Evolutionary conservation across 92 coral and sea anemone genomes (phyloP).

Genomic region (Blastomussa wellsi): DNA sequence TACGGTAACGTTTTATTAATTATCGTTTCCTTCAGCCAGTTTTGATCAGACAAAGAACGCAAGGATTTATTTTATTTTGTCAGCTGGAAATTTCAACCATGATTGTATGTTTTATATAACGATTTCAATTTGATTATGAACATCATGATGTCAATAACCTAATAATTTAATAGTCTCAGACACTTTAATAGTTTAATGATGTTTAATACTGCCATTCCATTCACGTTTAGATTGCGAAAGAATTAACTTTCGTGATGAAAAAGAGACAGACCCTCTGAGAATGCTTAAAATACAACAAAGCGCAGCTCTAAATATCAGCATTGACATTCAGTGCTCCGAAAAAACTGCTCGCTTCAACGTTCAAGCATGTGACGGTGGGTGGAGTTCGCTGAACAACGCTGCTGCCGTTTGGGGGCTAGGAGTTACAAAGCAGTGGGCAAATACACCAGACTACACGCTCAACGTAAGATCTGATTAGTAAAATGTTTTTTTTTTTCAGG

Average conservation of each 20-base stretch:
- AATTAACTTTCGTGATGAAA: neutral
- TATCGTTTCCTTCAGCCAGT: no score
- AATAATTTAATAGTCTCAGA: no score
- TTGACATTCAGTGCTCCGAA: neutral
- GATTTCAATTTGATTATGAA: no score
- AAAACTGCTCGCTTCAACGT: neutral
- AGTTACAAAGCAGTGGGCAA: neutral
- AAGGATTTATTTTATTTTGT: no score
- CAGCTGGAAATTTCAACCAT: no score
- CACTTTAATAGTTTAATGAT: no score
- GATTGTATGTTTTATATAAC: no score
- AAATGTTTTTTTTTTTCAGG: neutral
- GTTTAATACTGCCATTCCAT: neutral
- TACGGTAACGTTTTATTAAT: no score
- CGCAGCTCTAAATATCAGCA: neutral
- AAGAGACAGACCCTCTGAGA: neutral
- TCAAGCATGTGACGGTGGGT: constrained; percentile 6
- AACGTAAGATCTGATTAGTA: neutral
- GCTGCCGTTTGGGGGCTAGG: neutral
- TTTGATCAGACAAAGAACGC: no score
- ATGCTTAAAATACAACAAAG: neutral
- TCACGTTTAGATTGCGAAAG: neutral
- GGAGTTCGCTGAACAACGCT: neutral
- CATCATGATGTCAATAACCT: no score
- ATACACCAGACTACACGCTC: neutral